Evolutionary conservation across 2,888 invertebrate genomes (phyloP).

Genomic region (Scaptomyza caliginosa): DNA sequence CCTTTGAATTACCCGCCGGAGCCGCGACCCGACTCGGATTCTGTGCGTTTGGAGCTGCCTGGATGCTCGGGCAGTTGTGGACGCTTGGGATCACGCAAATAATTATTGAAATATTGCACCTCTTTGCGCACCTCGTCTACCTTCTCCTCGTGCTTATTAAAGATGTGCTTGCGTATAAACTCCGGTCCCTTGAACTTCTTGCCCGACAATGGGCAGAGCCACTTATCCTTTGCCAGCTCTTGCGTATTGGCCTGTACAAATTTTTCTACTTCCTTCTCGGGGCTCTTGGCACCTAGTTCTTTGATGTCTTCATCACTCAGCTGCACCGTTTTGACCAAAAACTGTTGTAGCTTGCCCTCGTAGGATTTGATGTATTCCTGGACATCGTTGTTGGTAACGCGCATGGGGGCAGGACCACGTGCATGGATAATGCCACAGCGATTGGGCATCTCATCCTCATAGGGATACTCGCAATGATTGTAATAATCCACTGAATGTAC

Average conservation of each 20-base stretch:
- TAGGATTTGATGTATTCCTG: conserved; percentile 91
- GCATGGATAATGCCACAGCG: conserved; percentile 99
- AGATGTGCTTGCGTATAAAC: conserved; percentile 98
- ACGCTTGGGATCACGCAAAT: conserved; percentile 95
- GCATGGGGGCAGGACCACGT: conserved; percentile 93
- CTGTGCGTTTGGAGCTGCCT: conserved; percentile 82
- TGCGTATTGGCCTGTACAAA: conserved; percentile 98
- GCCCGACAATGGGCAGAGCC: conserved; percentile 98
- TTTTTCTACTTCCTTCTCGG: conserved; percentile 89
- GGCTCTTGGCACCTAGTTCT: conserved; percentile 93
- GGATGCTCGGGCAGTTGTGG: conserved; percentile 96
- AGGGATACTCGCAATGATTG: conserved; percentile 99
- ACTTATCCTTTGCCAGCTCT: conserved; percentile 98
- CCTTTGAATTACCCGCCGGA: conserved; percentile 49
- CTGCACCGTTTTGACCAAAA: conserved; percentile 91
- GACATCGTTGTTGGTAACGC: conserved; percentile 86
- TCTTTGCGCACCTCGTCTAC: conserved; percentile 98
- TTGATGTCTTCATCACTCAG: conserved; percentile 91
- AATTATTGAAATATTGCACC: conserved; percentile 99
- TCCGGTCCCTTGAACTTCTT: conserved; percentile 99
- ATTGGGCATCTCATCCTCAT: conserved; percentile 99
- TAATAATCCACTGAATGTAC: conserved; percentile 99
- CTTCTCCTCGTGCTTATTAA: conserved; percentile 98
- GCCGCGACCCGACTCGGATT: conserved; percentile 75
- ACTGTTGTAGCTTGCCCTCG: conserved; percentile 95